Base-by-base conservation (phyloP, 2,113 vertebrate genomes). In the Brienomyrus longianalis region DNA sequence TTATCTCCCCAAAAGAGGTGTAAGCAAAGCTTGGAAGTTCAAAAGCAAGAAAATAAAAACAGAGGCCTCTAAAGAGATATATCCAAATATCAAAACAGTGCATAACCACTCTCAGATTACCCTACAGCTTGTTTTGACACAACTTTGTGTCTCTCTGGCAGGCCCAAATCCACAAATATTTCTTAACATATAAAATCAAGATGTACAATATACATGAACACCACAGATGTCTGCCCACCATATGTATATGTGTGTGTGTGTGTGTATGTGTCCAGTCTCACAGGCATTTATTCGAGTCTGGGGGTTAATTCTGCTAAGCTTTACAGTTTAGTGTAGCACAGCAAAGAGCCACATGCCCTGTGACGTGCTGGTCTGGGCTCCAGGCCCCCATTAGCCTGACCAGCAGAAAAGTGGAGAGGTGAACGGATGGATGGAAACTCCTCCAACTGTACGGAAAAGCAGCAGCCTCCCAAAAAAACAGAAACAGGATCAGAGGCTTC, bases 111-210 rank as follows among this genome's bases (percentile, higher is more conserved):
- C 39, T 45, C 56, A 88, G 54, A 45, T 47, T 47, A 88, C 9
- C 39, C 35, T 66, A 15, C n/a, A 51, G 6, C 86, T 54, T 31
- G 50, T 88, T 88, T 66, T 43, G 52, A 88, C 39, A 88, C 8
- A 88, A 27, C 39, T 66, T 23, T 6, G 21, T 59, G 19, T 62
- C 52, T 88, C 39, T 27, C 39, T 62, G 54, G 54, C 35, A 45
- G 87, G 56, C 35, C 52, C 31, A 74, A 89, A 92, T 92, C 80
- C 88, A 83, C 83, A 89, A 91, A 92, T 89, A 91, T 90, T 91
- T 90, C 86, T 88, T 87, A 86, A 77, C 31, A 74, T 91, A 90
- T 83, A 85, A 90, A 93, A 91, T 80, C 19, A 74, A 74, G 50
- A 90, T 66, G 83, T 66, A 87, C 86, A 83, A 89, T 13, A 85